Base-by-base conservation (phyloP, 2,888 invertebrate genomes). In the Papilio protenor region DNA sequence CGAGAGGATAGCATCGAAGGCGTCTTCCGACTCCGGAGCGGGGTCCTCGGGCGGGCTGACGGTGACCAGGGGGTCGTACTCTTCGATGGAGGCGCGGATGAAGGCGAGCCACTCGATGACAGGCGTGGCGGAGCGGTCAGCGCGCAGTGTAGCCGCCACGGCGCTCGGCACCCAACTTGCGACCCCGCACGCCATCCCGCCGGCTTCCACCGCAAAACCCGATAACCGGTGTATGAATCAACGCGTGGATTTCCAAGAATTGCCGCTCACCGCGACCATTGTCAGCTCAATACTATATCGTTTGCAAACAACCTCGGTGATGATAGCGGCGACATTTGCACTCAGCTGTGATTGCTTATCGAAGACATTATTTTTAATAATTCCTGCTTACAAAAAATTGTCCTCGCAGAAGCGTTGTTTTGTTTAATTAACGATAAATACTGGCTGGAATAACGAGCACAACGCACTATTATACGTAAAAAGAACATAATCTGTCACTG, bases 181-280 rank as follows among this genome's bases (percentile, higher is more conserved):
- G 85, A 91, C 89, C 86, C 92, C 93, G 87, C 92, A 92, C 85
- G 81, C 78, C 91, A 93, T 91, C 84, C 82, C 64, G 33, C 89
- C 21, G 21, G 57, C 57, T 57, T 87, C 84, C 83, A 85, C 84
- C 85, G 82, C 84, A 86, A 86, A 49, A 83, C 86, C 84, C 89
- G 94, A 93, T 93, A 94, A 93, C 94, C 94, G 93, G 93, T 92
- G 91, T 90, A 88, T 94, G 94, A 94, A 84, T 94, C 94, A 94
- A 88, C 91, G 85, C 86, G 84, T 86, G 87, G 87, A 86, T 88
- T 93, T 93, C 93, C 92, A 87, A 91, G 93, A 90, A 87, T 86
- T 88, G 85, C 83, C 84, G 89, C 85, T 88, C 88, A 90, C 85
- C 88, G 79, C 79, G 79, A 79, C 77, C 66, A 77, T 74, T 77